These are phyloP conservation scores for Eupeodes latifasciatus DNA, from an alignment of 2,888 invertebrate species.

Conservation along the genomic window DNA sequence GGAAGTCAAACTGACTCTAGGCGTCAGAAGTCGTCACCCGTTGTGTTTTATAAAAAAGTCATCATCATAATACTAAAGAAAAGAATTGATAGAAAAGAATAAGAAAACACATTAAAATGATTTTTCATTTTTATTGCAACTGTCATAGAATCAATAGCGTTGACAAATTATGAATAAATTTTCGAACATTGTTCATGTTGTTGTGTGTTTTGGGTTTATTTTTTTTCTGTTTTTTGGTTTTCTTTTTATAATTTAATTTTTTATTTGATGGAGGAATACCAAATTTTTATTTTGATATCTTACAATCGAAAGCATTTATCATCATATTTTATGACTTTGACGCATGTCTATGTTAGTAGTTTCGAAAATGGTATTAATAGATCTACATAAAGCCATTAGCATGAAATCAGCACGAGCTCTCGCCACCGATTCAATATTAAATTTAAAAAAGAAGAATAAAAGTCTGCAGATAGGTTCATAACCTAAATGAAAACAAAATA, in stretches of 20 bases:
- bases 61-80: slow-evolving; percentile 14
- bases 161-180: slow-evolving; percentile 68
- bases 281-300: slow-evolving; percentile 1
- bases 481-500: neutral
- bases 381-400: slow-evolving; percentile 44
- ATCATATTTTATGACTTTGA: slow-evolving; percentile 34
- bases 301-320: slow-evolving; percentile 51
- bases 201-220: neutral
- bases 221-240: neutral
- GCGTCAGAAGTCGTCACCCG: slow-evolving; percentile 50
- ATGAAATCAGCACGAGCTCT: slow-evolving; percentile 63
- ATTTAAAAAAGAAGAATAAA: neutral
- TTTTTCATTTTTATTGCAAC: slow-evolving; percentile 61
- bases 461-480: neutral
- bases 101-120: slow-evolving; percentile 40
- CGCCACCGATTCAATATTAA: slow-evolving; percentile 1
- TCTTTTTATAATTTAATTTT: no score
- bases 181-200: slow-evolving; percentile 15
- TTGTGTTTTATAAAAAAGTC: slow-evolving; percentile 44
- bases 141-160: slow-evolving; percentile 50
- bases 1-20: slow-evolving; percentile 18
- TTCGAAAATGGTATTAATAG: neutral
- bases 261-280: neutral
- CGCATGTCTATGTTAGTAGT: neutral
- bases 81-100: slow-evolving; percentile 26